Percentiles rank a stretch among this genome's conserved stretches.
phyloP scores from a whole-genome alignment of 2,888 invertebrate genomes.

The Zaprionus obscuricornis region DNA sequence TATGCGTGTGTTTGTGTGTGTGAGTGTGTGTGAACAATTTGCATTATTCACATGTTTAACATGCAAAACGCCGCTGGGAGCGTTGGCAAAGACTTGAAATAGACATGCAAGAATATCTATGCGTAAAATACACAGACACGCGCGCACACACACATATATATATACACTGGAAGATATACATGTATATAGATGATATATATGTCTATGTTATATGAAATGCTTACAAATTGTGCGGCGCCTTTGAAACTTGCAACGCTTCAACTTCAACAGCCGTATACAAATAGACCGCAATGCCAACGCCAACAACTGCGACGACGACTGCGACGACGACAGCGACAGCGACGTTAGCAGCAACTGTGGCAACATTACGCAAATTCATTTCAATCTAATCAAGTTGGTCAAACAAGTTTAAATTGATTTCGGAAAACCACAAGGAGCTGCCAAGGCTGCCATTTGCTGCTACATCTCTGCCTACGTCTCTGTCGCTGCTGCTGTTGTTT shows the following conservation, averaged over 20 bases:
- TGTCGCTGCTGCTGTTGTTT: too few relatives aligned
- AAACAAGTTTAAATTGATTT: slow-evolving; percentile 76
- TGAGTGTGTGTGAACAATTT: slow-evolving; percentile 63
- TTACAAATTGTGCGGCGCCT: slow-evolving; percentile 23
- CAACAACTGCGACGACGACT: neutral
- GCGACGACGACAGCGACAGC: neutral
- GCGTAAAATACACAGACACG: neutral
- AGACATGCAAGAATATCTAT: slow-evolving; percentile 29
- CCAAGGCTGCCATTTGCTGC: neutral
- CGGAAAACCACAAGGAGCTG: slow-evolving; percentile 45
- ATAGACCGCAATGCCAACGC: slow-evolving; percentile 27
- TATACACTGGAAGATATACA: slow-evolving; percentile 2
- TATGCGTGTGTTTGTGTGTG: slow-evolving; percentile 5
- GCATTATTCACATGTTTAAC: slow-evolving; percentile 76
- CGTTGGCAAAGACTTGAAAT: slow-evolving; percentile 1
- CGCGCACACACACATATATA: too few relatives aligned
- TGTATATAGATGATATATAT: neutral
- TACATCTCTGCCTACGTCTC: too few relatives aligned
- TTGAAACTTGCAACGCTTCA: slow-evolving; percentile 24
- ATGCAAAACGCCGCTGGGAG: slow-evolving; percentile 70
- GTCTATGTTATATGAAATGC: slow-evolving; percentile 19
- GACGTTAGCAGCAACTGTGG: neutral
- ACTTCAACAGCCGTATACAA: slow-evolving; percentile 37
- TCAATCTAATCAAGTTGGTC: slow-evolving; percentile 74
- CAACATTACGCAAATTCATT: slow-evolving; percentile 70